Percentiles rank a stretch among this genome's conserved stretches.
Evolutionary conservation across 2,113 vertebrate species (phyloP).

Genomic region (Dasyurus viverrinus): DNA sequence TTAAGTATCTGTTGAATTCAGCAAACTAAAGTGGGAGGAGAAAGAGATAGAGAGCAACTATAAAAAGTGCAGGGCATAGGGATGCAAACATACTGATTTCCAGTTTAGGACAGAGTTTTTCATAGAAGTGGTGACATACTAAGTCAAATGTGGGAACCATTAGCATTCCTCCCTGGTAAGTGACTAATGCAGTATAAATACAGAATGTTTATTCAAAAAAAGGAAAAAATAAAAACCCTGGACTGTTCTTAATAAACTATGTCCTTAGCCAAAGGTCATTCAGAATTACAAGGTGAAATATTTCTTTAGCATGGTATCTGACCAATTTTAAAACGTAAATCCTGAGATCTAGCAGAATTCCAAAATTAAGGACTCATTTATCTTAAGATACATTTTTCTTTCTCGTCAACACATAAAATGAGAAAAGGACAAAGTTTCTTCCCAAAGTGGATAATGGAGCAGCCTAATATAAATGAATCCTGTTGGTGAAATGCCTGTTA

Average conservation of each 20-base stretch:
- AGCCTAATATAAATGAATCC: not conserved
- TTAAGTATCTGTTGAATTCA: not conserved
- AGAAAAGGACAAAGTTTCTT: not conserved
- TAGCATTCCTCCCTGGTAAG: not conserved
- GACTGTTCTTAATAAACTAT: not conserved
- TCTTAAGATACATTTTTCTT: not conserved
- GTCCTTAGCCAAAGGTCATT: not conserved
- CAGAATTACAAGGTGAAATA: not conserved
- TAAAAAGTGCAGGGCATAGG: not conserved
- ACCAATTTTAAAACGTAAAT: not conserved
- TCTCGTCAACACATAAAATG: not conserved
- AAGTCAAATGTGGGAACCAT: conserved; percentile 1
- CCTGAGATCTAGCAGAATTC: not conserved
- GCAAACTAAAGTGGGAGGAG: not conserved
- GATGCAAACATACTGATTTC: not conserved
- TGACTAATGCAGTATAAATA: conserved; percentile 2
- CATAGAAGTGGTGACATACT: not conserved
- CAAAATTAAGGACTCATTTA: not conserved
- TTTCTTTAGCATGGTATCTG: not conserved
- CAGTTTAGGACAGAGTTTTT: not conserved
- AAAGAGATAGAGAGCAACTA: not conserved
- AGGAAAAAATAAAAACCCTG: not conserved
- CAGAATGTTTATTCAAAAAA: not conserved
- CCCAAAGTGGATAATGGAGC: not conserved
- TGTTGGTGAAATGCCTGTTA: not conserved